These are phyloP conservation scores for Nysson spinosus DNA, from an alignment of 2,888 invertebrate genomes.

Conservation along the genomic window DNA sequence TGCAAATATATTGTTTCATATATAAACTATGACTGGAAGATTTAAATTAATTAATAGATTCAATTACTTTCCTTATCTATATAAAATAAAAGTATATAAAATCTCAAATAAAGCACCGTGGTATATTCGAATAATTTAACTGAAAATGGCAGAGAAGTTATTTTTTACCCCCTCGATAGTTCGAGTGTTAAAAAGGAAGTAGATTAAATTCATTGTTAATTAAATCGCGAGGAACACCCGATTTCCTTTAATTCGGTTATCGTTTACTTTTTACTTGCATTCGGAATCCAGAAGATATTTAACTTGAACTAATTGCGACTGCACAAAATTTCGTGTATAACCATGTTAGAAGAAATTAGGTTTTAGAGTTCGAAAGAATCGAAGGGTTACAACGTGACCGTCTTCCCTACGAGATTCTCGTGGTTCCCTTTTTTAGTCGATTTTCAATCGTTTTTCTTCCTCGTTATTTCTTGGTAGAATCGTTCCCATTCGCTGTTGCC, in stretches of 20 bases:
- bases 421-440: not conserved
- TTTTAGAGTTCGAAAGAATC: conserved; percentile 16
- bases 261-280: conserved; percentile 8
- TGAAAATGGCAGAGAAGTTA: no score
- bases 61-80: no score
- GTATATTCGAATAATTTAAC: no score
- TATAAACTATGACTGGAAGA: no score
- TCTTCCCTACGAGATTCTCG: conserved; percentile 1
- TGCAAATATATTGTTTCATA: no score
- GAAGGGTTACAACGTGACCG: conserved; percentile 19
- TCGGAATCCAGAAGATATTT: no score
- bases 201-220: conserved; percentile 5
- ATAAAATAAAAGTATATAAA: no score
- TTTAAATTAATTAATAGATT: no score
- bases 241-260: conserved; percentile 12
- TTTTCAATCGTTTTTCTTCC: not conserved
- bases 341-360: conserved; percentile 44
- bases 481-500: conserved; percentile 11
- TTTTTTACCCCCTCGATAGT: no score
- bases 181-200: no score
- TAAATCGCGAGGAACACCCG: not conserved
- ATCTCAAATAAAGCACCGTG: no score
- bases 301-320: conserved; percentile 32
- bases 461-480: conserved; percentile 7
- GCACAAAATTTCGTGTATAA: conserved; percentile 34